Evolutionary conservation across 1,140 invertebrate species (phyloP).

Genomic region (Palaemon carinicauda): DNA sequence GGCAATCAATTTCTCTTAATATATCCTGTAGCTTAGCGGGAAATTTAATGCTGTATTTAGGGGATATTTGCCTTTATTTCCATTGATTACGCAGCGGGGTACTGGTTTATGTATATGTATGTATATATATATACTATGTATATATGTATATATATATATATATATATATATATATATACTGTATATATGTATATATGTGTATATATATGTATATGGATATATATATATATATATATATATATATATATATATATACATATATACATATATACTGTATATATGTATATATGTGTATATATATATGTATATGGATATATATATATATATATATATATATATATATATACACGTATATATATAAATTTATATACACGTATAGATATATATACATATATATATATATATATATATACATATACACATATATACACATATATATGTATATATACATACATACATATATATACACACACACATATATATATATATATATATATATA

Average conservation of each 20-base stretch:
- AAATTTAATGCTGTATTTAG: no score
- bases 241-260: neutral
- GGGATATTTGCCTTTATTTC: no score
- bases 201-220: neutral
- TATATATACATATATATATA: conserved; percentile 9
- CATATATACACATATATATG: neutral
- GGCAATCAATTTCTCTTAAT: no score
- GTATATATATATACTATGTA: neutral
- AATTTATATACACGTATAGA: conserved; percentile 21
- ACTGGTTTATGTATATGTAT: no score
- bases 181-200: no score
- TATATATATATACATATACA: conserved; percentile 10
- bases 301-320: neutral
- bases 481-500: neutral
- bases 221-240: neutral
- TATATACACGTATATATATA: conserved; percentile 26
- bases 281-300: neutral
- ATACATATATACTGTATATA: neutral
- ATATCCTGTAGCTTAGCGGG: no score
- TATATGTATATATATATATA: no score
- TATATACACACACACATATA: neutral
- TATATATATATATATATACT: no score
- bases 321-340: conserved; percentile 19
- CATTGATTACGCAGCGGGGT: no score
- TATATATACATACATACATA: neutral